Percentiles rank a stretch among this genome's conserved stretches.
Evolutionary conservation across 2,888 invertebrate species (phyloP).

Genomic region (Agonopterix subpropinquella): DNA sequence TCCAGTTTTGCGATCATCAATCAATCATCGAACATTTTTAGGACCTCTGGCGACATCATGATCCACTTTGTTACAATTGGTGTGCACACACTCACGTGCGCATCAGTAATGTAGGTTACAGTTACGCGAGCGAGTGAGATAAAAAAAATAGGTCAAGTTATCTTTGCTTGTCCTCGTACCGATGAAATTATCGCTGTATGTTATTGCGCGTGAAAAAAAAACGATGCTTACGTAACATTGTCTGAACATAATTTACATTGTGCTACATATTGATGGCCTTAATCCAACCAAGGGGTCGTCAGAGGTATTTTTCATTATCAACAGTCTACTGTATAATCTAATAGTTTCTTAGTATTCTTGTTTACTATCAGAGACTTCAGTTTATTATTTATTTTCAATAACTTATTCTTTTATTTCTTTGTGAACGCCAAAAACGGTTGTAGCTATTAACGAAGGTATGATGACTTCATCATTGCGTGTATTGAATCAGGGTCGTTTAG

Average conservation of each 20-base stretch:
- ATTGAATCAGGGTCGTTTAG: slow-evolving; percentile 5
- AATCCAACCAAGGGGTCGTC: slow-evolving; percentile 1
- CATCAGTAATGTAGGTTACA: slow-evolving; percentile 61
- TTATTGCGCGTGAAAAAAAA: slow-evolving; percentile 61
- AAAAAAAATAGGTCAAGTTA: slow-evolving; percentile 76
- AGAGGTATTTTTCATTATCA: slow-evolving; percentile 3
- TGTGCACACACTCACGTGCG: slow-evolving; percentile 40
- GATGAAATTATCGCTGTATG: slow-evolving; percentile 61
- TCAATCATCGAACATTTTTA: slow-evolving; percentile 6
- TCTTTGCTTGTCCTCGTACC: slow-evolving; percentile 69
- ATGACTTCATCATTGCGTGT: slow-evolving; percentile 6
- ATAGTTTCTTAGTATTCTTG: too few relatives aligned
- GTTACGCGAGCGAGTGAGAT: slow-evolving; percentile 57
- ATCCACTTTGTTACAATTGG: slow-evolving; percentile 45
- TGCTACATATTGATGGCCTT: background rate
- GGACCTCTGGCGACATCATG: slow-evolving; percentile 29
- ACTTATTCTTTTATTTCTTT: background rate
- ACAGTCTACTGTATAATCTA: background rate
- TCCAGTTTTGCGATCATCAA: background rate
- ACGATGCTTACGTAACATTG: slow-evolving; percentile 46
- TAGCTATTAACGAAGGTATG: background rate
- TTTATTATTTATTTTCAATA: background rate
- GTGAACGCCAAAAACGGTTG: background rate
- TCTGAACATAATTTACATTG: slow-evolving; percentile 19
- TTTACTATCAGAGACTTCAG: too few relatives aligned